Conservation (phyloP, 2,797 vertebrate species). For the Channallabes apus region DNA sequence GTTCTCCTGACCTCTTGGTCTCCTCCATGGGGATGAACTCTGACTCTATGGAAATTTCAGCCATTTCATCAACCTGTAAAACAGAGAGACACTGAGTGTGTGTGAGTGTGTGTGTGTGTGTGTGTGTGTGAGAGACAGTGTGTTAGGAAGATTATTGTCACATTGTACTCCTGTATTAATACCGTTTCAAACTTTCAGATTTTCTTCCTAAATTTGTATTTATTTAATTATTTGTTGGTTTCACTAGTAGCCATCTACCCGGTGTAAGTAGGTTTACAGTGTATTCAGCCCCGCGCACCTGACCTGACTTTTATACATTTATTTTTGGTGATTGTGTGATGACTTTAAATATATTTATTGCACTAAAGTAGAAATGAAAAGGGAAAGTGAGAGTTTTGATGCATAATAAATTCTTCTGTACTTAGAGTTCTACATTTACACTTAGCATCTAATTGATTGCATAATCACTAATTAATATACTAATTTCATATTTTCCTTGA, state of each 20-base stretch:
- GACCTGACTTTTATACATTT: neutral
- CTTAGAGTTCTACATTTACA: neutral
- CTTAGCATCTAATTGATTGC: neutral
- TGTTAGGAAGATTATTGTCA: neutral
- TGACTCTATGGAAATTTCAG: constrained; percentile 84
- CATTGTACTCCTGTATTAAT: too few relatives aligned
- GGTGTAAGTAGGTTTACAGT: neutral
- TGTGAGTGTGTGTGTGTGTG: too few relatives aligned
- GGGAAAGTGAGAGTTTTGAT: neutral
- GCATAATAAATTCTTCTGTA: constrained; percentile 7
- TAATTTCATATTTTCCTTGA: neutral
- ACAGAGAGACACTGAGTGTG: neutral
- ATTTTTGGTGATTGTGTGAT: neutral
- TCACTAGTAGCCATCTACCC: neutral
- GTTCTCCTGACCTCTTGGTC: constrained; percentile 74
- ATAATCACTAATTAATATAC: neutral
- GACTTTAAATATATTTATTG: neutral
- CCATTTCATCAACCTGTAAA: constrained; percentile 80
- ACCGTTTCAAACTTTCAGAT: constrained; percentile 1
- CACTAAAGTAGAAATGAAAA: neutral
- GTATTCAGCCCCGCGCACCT: neutral
- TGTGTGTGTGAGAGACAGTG: neutral
- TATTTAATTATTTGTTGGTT: neutral
- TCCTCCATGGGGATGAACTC: constrained; percentile 93
- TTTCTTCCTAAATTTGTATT: neutral